These are phyloP conservation scores for Garra rufa DNA, from an alignment of 2,113 vertebrate genomes.

Conservation along the genomic window DNA sequence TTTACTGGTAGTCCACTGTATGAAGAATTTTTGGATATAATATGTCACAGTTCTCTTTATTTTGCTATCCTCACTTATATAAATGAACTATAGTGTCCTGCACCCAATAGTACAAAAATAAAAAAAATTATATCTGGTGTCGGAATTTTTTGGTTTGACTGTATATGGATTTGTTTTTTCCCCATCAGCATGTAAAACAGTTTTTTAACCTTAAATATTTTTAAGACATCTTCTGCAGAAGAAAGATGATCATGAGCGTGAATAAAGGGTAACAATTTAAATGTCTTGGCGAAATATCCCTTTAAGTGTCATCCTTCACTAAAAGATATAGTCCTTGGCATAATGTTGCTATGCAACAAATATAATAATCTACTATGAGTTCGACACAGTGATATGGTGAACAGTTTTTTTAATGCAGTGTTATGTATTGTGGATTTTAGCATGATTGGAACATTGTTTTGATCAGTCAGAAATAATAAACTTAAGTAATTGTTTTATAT, in stretches of 20 bases:
- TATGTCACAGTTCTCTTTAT: too few relatives aligned
- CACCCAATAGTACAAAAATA: too few relatives aligned
- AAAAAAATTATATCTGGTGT: too few relatives aligned
- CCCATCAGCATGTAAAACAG: background rate
- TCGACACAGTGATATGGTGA: background rate
- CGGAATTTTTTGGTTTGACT: too few relatives aligned
- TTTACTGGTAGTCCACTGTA: too few relatives aligned
- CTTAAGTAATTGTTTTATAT: background rate
- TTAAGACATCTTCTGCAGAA: background rate
- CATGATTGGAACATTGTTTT: background rate
- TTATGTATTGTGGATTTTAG: background rate
- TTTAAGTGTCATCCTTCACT: background rate
- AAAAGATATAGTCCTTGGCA: background rate
- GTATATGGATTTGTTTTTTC: too few relatives aligned
- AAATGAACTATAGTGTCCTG: too few relatives aligned
- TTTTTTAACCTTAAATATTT: too few relatives aligned
- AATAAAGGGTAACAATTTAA: background rate
- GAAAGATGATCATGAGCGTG: background rate
- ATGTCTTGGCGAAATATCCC: background rate
- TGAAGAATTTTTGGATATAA: too few relatives aligned
- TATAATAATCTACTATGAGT: background rate
- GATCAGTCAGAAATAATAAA: background rate
- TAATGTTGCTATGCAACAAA: slow-evolving; percentile 7
- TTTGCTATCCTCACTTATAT: too few relatives aligned
- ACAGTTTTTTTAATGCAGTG: background rate